Percentiles rank a stretch among this genome's conserved stretches.
These are phyloP conservation scores for Argyresthia goedartella DNA, from an alignment of 2,888 invertebrate species.

Conservation along the genomic window DNA sequence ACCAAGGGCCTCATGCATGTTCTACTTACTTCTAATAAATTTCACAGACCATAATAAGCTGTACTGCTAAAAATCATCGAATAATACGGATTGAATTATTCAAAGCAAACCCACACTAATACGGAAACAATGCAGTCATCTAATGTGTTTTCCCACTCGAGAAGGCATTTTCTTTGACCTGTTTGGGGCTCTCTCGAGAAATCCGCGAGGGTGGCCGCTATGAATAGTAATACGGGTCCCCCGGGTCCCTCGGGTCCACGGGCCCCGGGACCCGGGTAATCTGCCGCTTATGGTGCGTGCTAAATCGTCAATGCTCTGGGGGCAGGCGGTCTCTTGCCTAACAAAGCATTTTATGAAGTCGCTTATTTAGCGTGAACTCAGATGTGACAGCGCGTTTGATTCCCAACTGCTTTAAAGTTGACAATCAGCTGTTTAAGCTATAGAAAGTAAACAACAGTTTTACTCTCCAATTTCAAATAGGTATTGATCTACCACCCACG, in stretches of 20 bases:
- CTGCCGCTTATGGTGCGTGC: conserved; percentile 63
- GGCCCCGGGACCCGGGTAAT: conserved; percentile 35
- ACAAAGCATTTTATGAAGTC: conserved; percentile 46
- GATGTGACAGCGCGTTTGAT: no score
- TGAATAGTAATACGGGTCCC: conserved; percentile 63
- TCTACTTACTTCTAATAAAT: neutral
- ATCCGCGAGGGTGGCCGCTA: conserved; percentile 39
- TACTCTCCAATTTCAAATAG: no score
- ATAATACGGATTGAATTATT: conserved; percentile 20
- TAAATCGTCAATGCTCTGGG: conserved; percentile 62
- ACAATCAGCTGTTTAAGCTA: neutral
- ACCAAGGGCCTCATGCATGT: neutral
- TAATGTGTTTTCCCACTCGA: conserved; percentile 23
- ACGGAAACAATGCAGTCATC: conserved; percentile 28
- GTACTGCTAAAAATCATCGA: neutral
- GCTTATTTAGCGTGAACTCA: conserved; percentile 17
- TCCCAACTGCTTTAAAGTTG: neutral
- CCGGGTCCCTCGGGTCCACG: conserved; percentile 18
- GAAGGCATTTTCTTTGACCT: conserved; percentile 9
- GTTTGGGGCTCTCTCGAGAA: conserved; percentile 18
- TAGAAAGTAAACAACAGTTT: neutral
- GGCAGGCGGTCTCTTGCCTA: conserved; percentile 28
- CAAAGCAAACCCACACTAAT: conserved; percentile 27
- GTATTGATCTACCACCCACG: no score
- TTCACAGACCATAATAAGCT: neutral